Base-by-base conservation (phyloP, 53 echinoderm and acorn worm species). In the Mesocentrotus franciscanus region DNA sequence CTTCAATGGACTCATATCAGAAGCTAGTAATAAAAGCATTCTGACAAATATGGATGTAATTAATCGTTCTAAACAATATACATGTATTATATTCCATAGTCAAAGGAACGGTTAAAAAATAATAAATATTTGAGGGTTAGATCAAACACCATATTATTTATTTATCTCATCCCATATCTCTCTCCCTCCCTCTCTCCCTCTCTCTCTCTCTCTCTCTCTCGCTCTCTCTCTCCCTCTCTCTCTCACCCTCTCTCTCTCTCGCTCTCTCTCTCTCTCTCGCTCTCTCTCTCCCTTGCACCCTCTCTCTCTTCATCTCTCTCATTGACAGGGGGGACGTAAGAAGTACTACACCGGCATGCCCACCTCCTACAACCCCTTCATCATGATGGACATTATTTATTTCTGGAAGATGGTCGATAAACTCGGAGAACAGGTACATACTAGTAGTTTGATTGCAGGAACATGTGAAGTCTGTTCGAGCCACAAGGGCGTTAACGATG, bases 391-490 rank as follows among this genome's bases (percentile, higher is more conserved):
- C 85, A 95, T 97, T 42, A 91, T 96, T n/a, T 79, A 95, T 60
- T 93, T 96, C 92, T 97, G 97, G 98, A 96, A 96, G 91, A 90
- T 90, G 17, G 96, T 98, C 30, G 97, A 97, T 56, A 92, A 91
- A 17, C 95, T 90, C n/a, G 95, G 89, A 17, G 56, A 91, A 78
- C 90, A 97, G 96, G 98, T 97, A 94, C 12, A n/a, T 78, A 17
- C 17, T 70, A 1, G 39, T 39, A 39, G 39, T 39, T 39, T 39
- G 39, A 39, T 39, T 39, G 39, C 39, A 39, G 3, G 39, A 39
- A 39, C 39, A 39, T 39, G 39, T 39, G 39, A 1, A 39, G 39
- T 39, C 1, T 39, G 39, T 39, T 39, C 39, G 39, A 39, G 39
- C 39, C 39, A 39, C 39, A 39, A 39, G 39, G 39, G 39, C 39